Conservation (phyloP, 1,140 invertebrate genomes). For the Saccostrea echinata region DNA sequence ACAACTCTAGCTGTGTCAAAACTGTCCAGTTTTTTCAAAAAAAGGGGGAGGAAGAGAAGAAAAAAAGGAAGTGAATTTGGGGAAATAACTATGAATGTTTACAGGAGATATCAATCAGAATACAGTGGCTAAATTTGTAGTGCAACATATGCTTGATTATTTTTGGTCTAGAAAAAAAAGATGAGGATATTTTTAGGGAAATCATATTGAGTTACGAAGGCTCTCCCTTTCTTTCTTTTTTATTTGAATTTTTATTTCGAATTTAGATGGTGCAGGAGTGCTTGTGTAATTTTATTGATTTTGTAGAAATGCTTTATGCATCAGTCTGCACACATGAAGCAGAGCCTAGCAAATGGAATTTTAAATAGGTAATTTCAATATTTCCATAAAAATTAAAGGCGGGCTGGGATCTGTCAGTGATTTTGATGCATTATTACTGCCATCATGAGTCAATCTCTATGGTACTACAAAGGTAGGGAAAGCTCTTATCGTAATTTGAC, state of each 20-base stretch:
- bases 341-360: slow-evolving; percentile 29
- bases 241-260: slow-evolving; percentile 33
- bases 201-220: slow-evolving; percentile 2
- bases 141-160: slow-evolving; percentile 14
- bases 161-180: not conserved
- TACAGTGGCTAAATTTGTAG: not conserved
- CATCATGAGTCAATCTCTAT: slow-evolving; percentile 22
- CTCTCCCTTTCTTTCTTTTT: not conserved
- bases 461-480: slow-evolving; percentile 21
- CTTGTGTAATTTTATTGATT: slow-evolving; percentile 35
- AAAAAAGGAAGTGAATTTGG: not conserved
- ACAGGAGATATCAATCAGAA: not conserved
- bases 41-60: no score
- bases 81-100: not conserved
- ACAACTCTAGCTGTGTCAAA: not conserved
- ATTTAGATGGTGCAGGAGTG: slow-evolving; percentile 31
- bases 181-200: not conserved
- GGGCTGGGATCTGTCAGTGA: not conserved
- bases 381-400: slow-evolving; percentile 37
- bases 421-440: slow-evolving; percentile 22
- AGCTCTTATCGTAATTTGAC: not conserved
- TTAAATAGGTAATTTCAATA: slow-evolving; percentile 40
- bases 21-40: not conserved
- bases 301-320: slow-evolving; percentile 37
- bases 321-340: slow-evolving; percentile 33